A percentile compares a stretch with the other conserved stretches of the same genome.
Evolutionary conservation across 2,113 vertebrate species (phyloP).

Genomic region (Nipponia nippon): DNA sequence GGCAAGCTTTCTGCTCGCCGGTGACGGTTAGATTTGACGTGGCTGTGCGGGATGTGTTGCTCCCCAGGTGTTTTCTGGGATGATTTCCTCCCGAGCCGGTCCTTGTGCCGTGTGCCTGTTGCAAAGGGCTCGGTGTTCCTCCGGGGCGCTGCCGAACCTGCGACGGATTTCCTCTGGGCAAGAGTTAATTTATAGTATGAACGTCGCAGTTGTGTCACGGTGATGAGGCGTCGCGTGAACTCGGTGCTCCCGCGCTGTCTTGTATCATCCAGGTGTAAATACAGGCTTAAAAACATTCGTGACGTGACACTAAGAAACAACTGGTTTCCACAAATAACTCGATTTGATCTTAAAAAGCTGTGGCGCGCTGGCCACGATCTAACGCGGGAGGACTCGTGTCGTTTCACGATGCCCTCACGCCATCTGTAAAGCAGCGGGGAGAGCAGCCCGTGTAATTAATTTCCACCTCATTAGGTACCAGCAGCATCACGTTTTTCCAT

Average conservation of each 20-base stretch:
- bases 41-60: not conserved
- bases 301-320: not conserved
- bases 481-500: fast-evolving
- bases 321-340: not conserved
- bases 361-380: fast-evolving
- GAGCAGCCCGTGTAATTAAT: not conserved
- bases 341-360: not conserved
- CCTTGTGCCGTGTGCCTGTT: fast-evolving
- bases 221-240: not conserved
- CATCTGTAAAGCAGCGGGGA: not conserved
- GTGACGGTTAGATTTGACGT: not conserved
- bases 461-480: not conserved
- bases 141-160: not conserved
- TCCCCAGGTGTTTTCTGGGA: not conserved
- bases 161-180: not conserved
- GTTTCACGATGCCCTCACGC: not conserved
- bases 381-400: not conserved
- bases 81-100: not conserved
- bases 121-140: fast-evolving
- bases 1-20: not conserved
- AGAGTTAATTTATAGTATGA: not conserved
- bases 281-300: not conserved
- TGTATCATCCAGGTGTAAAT: not conserved
- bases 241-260: not conserved
- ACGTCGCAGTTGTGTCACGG: fast-evolving